Evolutionary conservation across 2,888 invertebrate genomes (phyloP), one percentile per base, ranked within the genome.

Genomic region (Branchinecta sandiegonensis): DNA sequence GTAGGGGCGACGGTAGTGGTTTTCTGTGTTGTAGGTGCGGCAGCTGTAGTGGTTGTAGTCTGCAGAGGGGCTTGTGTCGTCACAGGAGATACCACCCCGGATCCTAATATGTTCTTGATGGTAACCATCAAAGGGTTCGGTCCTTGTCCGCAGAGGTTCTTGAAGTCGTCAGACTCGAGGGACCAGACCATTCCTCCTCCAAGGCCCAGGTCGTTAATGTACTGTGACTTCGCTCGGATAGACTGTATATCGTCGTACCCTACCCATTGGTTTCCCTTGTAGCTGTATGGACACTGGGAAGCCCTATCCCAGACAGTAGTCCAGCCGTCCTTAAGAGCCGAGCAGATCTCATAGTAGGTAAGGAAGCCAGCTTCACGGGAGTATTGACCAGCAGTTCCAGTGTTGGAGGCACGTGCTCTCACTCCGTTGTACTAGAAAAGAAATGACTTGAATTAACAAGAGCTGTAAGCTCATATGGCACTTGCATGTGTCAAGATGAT

Each of bases 181-280:
- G 87, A 86, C 90, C 90, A 90, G 0, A 87, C 74, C 89, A 90
- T 89, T 0, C 82, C 80, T 46, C 88, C 89, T 68, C 80, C 81
- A 68, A 85, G 75, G 50, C 74, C 75, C 65, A 72, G 23, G 14
- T 63, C 47, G 50, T 63, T 47, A 37, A 68, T 64, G 9, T 23
- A 70, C 12, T 70, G 12, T 10, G 68, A 71, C 71, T 86, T 85
- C 1, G 76, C 72, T 8, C 73, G 73, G 9, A 85, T 75, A 10
- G 87, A 86, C 67, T 78, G 75, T n/a, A 76, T 74, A 72, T 85
- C 78, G 71, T 89, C 88, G 72, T 82, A 89, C 1, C 86, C 84
- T 13, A 88, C 79, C 88, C 88, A 89, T 66, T 74, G 73, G 37
- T 72, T 70, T 48, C 77, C 79, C 37, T 67, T 67, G 71, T 80